A percentile compares a stretch with the other conserved stretches of the same genome.
These are phyloP conservation scores for Danio aesculapii DNA, from an alignment of 2,797 vertebrate genomes.

Conservation along the genomic window DNA sequence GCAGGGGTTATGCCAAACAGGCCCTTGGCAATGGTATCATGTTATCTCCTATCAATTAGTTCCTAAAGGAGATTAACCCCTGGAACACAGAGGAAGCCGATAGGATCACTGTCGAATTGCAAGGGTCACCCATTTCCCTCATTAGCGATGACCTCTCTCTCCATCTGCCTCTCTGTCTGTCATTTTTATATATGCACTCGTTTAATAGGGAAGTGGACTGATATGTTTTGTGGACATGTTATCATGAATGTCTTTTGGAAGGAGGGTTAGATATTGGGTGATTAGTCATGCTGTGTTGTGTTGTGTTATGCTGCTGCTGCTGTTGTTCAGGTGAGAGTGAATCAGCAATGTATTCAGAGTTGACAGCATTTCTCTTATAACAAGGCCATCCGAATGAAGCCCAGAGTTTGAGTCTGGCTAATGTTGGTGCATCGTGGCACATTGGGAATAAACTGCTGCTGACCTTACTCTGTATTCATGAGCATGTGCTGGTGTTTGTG, in stretches of 20 bases:
- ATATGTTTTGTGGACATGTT: slow-evolving; percentile 45
- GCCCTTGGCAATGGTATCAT: slow-evolving; percentile 80
- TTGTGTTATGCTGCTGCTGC: slow-evolving; percentile 5
- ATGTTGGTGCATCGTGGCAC: slow-evolving; percentile 28
- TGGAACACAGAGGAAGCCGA: slow-evolving; percentile 41
- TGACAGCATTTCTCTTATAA: slow-evolving; percentile 51
- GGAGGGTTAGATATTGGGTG: slow-evolving; percentile 44
- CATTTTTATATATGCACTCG: slow-evolving; percentile 34
- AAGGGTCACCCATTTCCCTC: slow-evolving; percentile 54
- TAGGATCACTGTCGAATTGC: slow-evolving; percentile 46
- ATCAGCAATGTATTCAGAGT: slow-evolving; percentile 45
- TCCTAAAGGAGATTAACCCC: slow-evolving; percentile 83
- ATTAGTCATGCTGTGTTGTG: slow-evolving; percentile 53
- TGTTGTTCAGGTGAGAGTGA: slow-evolving; percentile 53
- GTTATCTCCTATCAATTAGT: slow-evolving; percentile 87
- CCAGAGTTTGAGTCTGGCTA: slow-evolving; percentile 36
- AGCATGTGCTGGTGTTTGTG: neutral
- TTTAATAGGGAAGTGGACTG: slow-evolving; percentile 38
- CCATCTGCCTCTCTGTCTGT: slow-evolving; percentile 54
- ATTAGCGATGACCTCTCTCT: slow-evolving; percentile 36
- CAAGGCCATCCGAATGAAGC: slow-evolving; percentile 39
- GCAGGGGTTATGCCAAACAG: slow-evolving; percentile 79
- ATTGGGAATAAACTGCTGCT: slow-evolving; percentile 16
- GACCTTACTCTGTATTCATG: slow-evolving; percentile 35
- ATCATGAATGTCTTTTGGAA: slow-evolving; percentile 44